Evolutionary conservation across 2,113 vertebrate species (phyloP), one percentile per base, ranked within the genome.

Genomic region (Clarias magur): DNA sequence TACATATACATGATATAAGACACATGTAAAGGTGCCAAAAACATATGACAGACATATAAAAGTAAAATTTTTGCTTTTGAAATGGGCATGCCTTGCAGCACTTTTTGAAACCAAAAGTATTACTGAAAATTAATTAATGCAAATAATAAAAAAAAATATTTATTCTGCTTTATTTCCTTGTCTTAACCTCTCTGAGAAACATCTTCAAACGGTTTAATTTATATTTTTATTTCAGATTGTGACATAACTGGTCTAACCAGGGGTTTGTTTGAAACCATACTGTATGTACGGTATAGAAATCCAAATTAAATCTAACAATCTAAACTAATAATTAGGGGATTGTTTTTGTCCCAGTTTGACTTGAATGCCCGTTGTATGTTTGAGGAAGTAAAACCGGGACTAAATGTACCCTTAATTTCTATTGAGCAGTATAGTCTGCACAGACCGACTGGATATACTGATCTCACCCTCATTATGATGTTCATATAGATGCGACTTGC

Each of bases 401-500:
- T 8, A 48, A 48, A 48, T 48, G 6, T 48, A 8, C 48, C 48
- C 48, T 48, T 48, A 0, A 8, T 48, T 48, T 8, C 6, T 48
- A 48, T 8, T 48, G 48, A 48, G 7, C 27, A 75, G 23, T 75
- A 10, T 3, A 75, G 42, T 53, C n/a, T 54, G 19, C 34, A 73
- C 34, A 10, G 17, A n/a, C 4, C 3, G 8, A 54, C 13, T 48
- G 16, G 25, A 42, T 57, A 30, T 17, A 76, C 10, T 25, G 82
- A 9, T 91, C 94, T 70, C 92, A 98, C 97, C 96, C 97, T 91
- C 88, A 98, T 95, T 56, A 98, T 94, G 53, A 95, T 88, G 82
- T 97, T 97, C 92, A 97, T 88, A 89, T 96, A 96, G 88, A 98
- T 95, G 67, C 96, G 96, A 89, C 97, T 97, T 90, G 94, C 93